These are phyloP conservation scores for Chascanopsetta lugubris DNA, from an alignment of 2,113 vertebrate genomes.

Conservation along the genomic window DNA sequence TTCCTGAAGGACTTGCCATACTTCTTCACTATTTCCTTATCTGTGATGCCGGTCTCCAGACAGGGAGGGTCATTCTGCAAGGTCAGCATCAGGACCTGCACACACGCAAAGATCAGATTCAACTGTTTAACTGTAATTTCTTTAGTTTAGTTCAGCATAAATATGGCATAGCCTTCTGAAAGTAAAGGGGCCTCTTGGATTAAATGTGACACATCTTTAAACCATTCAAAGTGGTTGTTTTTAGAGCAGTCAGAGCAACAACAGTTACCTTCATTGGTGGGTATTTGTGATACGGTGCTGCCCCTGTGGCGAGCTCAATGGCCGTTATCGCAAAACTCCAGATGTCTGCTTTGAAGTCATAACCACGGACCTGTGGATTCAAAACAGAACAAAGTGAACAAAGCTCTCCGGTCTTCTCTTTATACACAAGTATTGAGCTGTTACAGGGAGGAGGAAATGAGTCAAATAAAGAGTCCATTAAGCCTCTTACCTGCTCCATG, in stretches of 20 bases:
- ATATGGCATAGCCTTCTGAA: too few relatives aligned
- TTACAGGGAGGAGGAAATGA: not conserved
- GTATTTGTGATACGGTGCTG: constrained; percentile 98
- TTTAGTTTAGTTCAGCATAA: too few relatives aligned
- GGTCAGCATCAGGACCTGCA: constrained; percentile 97
- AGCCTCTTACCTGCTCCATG: constrained; percentile 92
- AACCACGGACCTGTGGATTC: constrained; percentile 89
- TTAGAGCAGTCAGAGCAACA: not conserved
- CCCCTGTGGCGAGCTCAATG: constrained; percentile 95
- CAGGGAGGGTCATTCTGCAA: constrained; percentile 96
- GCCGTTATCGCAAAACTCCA: constrained; percentile 99
- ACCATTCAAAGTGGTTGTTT: not conserved
- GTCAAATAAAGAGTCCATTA: not conserved
- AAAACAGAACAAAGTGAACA: constrained; percentile 22
- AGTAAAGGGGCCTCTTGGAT: too few relatives aligned
- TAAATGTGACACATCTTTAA: too few relatives aligned
- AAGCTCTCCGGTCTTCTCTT: rapidly evolving
- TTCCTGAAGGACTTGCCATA: constrained; percentile 99
- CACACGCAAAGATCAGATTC: constrained; percentile 30
- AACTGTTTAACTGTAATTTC: not conserved
- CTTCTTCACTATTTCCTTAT: constrained; percentile 98
- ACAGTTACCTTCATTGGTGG: constrained; percentile 93
- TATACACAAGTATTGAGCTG: not conserved
- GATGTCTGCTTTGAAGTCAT: constrained; percentile 99
- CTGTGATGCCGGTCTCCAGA: constrained; percentile 96